These are phyloP conservation scores for Hypercompe scribonia DNA, from an alignment of 2,888 invertebrate genomes.

Conservation along the genomic window DNA sequence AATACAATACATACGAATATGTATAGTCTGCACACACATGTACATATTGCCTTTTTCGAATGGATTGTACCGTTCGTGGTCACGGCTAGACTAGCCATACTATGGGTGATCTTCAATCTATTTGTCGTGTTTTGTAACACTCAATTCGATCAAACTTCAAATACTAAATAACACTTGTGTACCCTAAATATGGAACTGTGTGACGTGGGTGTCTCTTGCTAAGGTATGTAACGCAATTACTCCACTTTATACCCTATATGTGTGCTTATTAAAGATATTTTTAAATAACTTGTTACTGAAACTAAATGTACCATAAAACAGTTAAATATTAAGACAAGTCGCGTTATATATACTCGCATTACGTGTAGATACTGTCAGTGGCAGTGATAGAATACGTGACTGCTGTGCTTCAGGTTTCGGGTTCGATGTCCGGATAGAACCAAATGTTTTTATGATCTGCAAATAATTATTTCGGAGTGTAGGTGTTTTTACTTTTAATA, in stretches of 20 bases:
- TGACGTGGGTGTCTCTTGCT: too few species aligned
- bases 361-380: too few species aligned
- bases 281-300: not conserved
- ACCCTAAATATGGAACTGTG: slow-evolving; percentile 1
- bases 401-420: too few species aligned
- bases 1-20: not conserved
- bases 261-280: not conserved
- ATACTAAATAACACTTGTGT: not conserved
- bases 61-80: too few species aligned
- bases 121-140: not conserved
- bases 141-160: not conserved
- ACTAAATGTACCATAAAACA: not conserved
- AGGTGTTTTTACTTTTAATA: too few species aligned
- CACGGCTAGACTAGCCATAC: too few species aligned
- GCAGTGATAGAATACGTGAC: too few species aligned
- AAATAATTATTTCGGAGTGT: too few species aligned
- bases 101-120: not conserved
- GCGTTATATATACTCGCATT: not conserved
- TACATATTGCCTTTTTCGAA: too few species aligned
- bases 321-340: not conserved
- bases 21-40: too few species aligned
- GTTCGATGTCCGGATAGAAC: too few species aligned
- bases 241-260: not conserved
- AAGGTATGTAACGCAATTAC: not conserved
- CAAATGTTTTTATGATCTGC: too few species aligned